Base-by-base conservation (phyloP, 2,888 invertebrate species). In the Lutraria lutraria region DNA sequence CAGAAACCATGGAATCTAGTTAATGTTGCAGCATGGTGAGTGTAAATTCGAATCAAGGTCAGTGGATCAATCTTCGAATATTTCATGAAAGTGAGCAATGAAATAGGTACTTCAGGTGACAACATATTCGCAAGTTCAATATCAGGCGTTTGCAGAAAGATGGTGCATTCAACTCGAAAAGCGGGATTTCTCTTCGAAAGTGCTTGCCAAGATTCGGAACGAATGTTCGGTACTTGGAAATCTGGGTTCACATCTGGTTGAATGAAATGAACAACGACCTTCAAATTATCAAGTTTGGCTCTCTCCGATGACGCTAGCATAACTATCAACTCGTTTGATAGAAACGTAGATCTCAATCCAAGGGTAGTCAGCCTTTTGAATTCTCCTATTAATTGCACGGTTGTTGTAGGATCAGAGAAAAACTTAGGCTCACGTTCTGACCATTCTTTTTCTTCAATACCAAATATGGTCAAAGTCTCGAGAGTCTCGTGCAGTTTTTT, bases 301-400 rank as follows among this genome's bases (percentile, higher is more conserved):
- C 95, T 89, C 0, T 90, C 90, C 25, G 86, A 80, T 0, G 90
- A 89, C 0, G 94, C 90, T 4, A 96, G 86, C 63, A 92, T 90
- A 72, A 87, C 21, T 4, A 96, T 52, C 12, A 95, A 72, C 0
- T 94, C 93, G 63, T 94, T 90, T 68, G 90, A 93, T 12, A 96
- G 54, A 95, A 96, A 95, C 0, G 94, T 93, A 6, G 95, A 94
- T 43, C 95, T 90, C 10, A 96, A 83, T 12, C 93, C 93, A 12
- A 96, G 85, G 21, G 91, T 89, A 21, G 91, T 91, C 15, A 96
- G 87, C n/a, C 92, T 89, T 10, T 43, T 86, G 54, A 95, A 94
- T 80, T 93, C 89, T 3, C 86, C 53, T 0, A 95, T 85, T 4
- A 95, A 34, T 10, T 89, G 25, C n/a, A 89, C 0, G n/a, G 79